These are phyloP conservation scores for Tachysurus vachellii DNA, from an alignment of 2,113 vertebrate genomes.

Conservation along the genomic window DNA sequence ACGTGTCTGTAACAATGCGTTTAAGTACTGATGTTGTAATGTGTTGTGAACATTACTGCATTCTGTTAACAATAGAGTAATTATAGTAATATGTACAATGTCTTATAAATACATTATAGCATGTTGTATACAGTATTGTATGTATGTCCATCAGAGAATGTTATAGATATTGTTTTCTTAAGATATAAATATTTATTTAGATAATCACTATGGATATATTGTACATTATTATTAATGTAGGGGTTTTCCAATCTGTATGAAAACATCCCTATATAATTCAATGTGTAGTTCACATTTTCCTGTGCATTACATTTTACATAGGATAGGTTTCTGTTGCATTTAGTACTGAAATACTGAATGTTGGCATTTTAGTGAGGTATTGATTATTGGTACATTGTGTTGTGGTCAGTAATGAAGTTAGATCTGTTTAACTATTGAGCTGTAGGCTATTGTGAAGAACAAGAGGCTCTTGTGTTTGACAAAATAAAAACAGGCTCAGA, in stretches of 20 bases:
- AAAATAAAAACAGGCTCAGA: constrained; percentile 14
- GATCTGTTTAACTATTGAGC: constrained; percentile 33
- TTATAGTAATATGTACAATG: neutral
- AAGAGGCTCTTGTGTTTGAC: neutral
- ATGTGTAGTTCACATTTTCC: neutral
- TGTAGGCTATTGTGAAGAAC: constrained; percentile 1
- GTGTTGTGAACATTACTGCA: neutral
- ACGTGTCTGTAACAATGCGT: neutral
- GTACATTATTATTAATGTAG: neutral
- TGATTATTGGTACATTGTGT: constrained; percentile 33
- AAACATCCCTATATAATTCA: neutral
- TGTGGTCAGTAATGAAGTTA: constrained; percentile 23
- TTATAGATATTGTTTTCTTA: neutral
- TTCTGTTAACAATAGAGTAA: neutral
- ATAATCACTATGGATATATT: neutral
- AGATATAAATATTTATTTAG: neutral
- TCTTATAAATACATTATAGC: neutral
- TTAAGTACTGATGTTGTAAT: neutral
- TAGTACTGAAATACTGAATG: neutral
- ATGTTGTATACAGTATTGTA: neutral
- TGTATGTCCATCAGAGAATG: neutral
- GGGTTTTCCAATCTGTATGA: neutral
- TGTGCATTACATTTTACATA: neutral
- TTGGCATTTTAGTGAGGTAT: constrained; percentile 17
- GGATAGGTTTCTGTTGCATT: neutral